Evolutionary conservation across 2,888 invertebrate species (phyloP), one percentile per base, ranked within the genome.

Genomic region (Agriopis leucophaearia): DNA sequence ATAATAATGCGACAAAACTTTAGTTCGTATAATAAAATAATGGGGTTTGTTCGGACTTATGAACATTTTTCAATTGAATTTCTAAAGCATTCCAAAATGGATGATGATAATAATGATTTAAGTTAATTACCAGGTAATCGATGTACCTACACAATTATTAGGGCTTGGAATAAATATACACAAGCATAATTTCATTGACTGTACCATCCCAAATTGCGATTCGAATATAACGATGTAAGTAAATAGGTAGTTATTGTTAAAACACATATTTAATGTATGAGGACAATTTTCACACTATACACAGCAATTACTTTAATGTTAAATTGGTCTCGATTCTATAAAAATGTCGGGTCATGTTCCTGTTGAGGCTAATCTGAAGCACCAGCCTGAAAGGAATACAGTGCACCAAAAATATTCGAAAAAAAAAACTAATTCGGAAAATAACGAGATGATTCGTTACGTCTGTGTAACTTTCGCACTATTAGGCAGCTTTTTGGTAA

Each of bases 391-490:
- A 38, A 16, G 1, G 38, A 38, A 36, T n/a, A 36, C 16, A 36
- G 15, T 40, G 56, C 12, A 13, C 27, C 8, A 45, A 62, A 42
- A 60, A 15, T 38, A 56, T 15, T 16, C 27, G 42, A 8, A 12
- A 55, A 18, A 55, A 18, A 12, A 38, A 18, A 27, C 1, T 5
- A 27, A 27, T n/a, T n/a, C 27, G 5, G 27, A 4, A 27, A 27
- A 5, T 27, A 10, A 59, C 35, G 27, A 4, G 51, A 66, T 74
- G 74, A 7, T 74, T 55, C 62, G 59, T 8, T 69, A 63, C 56
- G 44, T 47, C 59, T 38, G 42, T 13, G 36, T 72, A 2, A 48
- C 18, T 60, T 66, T 70, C 52, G 66, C 45, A 8, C 15, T 72
- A 8, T 38, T 69, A 35, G 40, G 45, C 44, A 38, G 69, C 44